Percentiles rank a stretch among this genome's conserved stretches.
Evolutionary conservation across 2,797 vertebrate genomes (phyloP).

Genomic region (Paedocypris micromegethes): DNA sequence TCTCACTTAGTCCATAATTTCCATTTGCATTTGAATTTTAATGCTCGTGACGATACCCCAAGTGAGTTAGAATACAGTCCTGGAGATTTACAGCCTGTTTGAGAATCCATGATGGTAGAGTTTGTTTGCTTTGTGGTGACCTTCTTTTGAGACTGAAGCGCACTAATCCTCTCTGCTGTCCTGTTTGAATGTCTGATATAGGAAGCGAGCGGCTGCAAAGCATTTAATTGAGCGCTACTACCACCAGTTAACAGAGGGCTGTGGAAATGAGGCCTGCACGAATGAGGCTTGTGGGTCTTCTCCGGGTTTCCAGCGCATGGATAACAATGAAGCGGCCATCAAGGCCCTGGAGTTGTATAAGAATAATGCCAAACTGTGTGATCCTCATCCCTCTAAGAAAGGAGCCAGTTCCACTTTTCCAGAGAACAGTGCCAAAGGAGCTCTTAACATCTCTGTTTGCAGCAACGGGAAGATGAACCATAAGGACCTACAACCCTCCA

Average conservation of each 20-base stretch:
- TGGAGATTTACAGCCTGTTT: slow-evolving; percentile 13
- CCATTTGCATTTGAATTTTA: background rate
- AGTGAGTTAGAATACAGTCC: background rate
- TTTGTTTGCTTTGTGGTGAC: slow-evolving; percentile 59
- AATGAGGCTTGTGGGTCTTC: slow-evolving; percentile 98
- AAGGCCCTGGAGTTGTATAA: slow-evolving; percentile 97
- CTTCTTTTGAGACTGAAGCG: slow-evolving; percentile 59
- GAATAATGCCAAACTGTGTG: slow-evolving; percentile 97
- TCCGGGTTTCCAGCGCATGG: slow-evolving; percentile 86
- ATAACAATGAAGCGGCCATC: slow-evolving; percentile 94
- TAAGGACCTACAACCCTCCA: slow-evolving; percentile 73
- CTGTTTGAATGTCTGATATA: slow-evolving; percentile 79
- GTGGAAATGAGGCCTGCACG: slow-evolving; percentile 98
- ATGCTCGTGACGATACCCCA: background rate
- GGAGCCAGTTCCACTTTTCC: slow-evolving; percentile 91
- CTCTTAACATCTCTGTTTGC: slow-evolving; percentile 74
- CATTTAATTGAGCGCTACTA: slow-evolving; percentile 99
- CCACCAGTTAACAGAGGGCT: slow-evolving; percentile 98
- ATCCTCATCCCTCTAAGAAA: slow-evolving; percentile 93
- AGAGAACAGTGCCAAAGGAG: slow-evolving; percentile 80
- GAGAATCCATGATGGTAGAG: background rate
- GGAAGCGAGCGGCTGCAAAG: slow-evolving; percentile 99
- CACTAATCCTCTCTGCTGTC: slow-evolving; percentile 71
- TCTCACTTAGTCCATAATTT: too few relatives aligned
- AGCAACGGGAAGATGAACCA: slow-evolving; percentile 80